phyloP scores from a whole-genome alignment of 2,888 invertebrate genomes.

The Ectobius pallidus region DNA sequence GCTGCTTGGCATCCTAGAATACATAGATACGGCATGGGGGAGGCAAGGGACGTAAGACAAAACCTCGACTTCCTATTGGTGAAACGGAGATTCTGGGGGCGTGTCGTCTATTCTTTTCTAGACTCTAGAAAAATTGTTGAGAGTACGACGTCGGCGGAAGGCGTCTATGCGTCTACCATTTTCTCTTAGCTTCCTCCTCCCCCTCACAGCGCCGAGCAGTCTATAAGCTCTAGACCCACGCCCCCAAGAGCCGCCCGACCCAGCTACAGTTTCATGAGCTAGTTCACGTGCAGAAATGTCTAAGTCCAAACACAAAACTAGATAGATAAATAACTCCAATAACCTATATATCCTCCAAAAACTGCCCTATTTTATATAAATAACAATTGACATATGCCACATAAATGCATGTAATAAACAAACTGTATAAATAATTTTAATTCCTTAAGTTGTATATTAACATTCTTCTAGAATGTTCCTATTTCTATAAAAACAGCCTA shows the following conservation, averaged over 20 bases:
- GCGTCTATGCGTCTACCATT: slow-evolving; percentile 31
- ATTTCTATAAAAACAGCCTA: not conserved
- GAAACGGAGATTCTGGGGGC: slow-evolving; percentile 6
- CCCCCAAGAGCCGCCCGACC: slow-evolving; percentile 6
- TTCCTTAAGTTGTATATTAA: no score
- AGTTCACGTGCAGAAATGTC: slow-evolving; percentile 12
- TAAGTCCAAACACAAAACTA: not conserved
- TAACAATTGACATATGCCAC: no score
- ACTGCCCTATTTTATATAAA: no score
- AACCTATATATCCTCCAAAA: no score
- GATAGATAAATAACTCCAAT: no score
- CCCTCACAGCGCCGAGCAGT: not conserved
- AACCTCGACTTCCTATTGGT: slow-evolving; percentile 31
- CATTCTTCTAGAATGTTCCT: no score
- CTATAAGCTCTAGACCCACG: slow-evolving; percentile 19
- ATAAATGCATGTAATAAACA: no score
- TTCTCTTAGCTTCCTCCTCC: slow-evolving; percentile 26
- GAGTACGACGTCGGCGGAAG: slow-evolving; percentile 27
- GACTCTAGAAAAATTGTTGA: slow-evolving; percentile 26
- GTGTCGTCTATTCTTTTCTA: slow-evolving; percentile 22
- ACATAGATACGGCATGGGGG: slow-evolving; percentile 6
- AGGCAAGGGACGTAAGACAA: slow-evolving; percentile 27
- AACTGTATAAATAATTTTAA: no score
- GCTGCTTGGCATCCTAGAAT: not conserved
- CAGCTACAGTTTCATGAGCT: slow-evolving; percentile 1